Evolutionary conservation across 2,113 vertebrate genomes (phyloP).

Genomic region (Trochalopteron elliotii): DNA sequence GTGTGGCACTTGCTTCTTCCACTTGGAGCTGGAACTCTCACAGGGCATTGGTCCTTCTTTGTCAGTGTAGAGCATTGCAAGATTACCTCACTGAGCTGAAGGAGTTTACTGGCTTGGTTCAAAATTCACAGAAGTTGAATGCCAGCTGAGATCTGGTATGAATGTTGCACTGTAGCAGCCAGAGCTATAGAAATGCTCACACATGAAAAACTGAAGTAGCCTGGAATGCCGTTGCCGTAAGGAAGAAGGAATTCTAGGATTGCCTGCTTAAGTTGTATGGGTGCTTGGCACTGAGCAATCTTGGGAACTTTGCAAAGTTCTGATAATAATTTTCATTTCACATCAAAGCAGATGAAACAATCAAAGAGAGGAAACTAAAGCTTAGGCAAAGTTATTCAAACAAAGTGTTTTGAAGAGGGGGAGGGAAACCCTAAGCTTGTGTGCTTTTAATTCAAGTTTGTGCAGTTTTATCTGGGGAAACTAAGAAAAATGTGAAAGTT

Average conservation of each 20-base stretch:
- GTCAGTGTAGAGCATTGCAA: not conserved
- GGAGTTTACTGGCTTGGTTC: not conserved
- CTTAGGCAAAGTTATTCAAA: conserved; percentile 56
- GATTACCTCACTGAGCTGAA: not conserved
- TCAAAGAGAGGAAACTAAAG: conserved; percentile 29
- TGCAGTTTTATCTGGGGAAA: not conserved
- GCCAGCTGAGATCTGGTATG: not conserved
- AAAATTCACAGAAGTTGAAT: not conserved
- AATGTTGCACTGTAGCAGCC: not conserved
- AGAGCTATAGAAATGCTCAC: not conserved
- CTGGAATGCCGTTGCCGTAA: not conserved
- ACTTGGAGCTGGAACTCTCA: not conserved
- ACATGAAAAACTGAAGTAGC: not conserved
- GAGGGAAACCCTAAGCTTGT: not conserved
- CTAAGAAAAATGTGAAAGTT: not conserved
- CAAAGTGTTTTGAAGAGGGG: not conserved
- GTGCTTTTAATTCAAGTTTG: not conserved
- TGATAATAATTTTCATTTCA: conserved; percentile 49
- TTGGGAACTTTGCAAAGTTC: conserved; percentile 32
- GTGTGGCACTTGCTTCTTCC: not conserved
- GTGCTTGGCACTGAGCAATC: not conserved
- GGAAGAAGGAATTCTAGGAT: not conserved
- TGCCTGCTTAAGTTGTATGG: not conserved
- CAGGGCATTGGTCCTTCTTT: not conserved
- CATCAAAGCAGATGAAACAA: conserved; percentile 51